Percentiles rank a stretch among this genome's conserved stretches.
These are phyloP conservation scores for Nestor notabilis DNA, from an alignment of 2,113 vertebrate genomes.

Conservation along the genomic window DNA sequence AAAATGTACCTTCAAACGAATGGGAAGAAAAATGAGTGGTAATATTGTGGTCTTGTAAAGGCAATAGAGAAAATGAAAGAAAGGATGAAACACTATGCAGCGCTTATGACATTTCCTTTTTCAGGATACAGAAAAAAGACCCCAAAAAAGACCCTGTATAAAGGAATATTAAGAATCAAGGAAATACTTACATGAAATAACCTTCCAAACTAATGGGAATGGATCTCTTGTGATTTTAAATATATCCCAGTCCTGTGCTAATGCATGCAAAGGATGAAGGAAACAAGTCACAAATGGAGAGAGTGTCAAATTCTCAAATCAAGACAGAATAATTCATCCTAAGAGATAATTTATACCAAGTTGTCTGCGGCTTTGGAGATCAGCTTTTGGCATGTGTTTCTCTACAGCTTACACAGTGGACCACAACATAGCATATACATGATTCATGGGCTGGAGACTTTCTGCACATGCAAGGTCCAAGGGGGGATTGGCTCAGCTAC, in stretches of 20 bases:
- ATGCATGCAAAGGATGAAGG: conserved; percentile 5
- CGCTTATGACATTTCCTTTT: background rate
- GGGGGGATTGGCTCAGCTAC: background rate
- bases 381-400: conserved; percentile 4
- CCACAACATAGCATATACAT: background rate
- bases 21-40: background rate
- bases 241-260: background rate
- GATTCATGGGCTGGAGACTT: conserved; percentile 46
- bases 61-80: background rate
- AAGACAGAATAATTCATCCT: conserved; percentile 49
- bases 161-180: background rate
- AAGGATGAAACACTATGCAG: background rate
- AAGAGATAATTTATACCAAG: conserved; percentile 46
- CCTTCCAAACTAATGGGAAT: background rate
- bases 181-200: background rate
- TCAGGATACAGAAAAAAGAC: background rate
- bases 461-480: background rate
- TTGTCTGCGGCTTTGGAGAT: conserved; percentile 44
- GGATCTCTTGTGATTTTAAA: conserved; percentile 33
- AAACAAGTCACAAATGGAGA: conserved; percentile 18
- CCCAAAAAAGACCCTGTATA: background rate
- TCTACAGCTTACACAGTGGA: background rate
- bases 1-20: background rate
- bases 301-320: conserved; percentile 1
- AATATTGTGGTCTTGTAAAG: background rate